phyloP scores from a whole-genome alignment of 23 tunicate species.

The Trididemnum nubilum region DNA sequence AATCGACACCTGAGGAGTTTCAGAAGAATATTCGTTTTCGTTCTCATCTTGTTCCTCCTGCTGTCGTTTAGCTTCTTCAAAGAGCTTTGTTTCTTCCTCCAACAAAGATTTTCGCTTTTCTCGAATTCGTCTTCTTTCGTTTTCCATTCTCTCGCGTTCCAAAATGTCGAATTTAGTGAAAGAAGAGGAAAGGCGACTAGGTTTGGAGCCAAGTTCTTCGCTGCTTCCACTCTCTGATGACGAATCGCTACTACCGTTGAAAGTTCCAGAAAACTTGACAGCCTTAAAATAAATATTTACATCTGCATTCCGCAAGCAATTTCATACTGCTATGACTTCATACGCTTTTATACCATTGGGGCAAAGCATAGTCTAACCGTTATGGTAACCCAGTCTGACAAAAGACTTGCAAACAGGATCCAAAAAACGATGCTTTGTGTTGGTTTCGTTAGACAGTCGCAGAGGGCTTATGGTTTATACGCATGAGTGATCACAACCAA shows the following conservation, averaged over 20 bases:
- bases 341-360: too few species aligned
- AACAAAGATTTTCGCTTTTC: constrained; percentile 65
- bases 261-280: background rate
- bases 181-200: constrained; percentile 56
- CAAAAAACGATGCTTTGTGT: too few species aligned
- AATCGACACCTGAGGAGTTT: too few species aligned
- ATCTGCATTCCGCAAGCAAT: background rate
- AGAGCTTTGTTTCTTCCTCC: constrained; percentile 65
- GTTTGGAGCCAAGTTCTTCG: constrained; percentile 34
- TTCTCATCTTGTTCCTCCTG: constrained; percentile 8
- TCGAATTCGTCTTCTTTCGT: constrained; percentile 49
- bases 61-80: constrained; percentile 52
- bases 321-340: too few species aligned
- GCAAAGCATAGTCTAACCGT: too few species aligned
- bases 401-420: too few species aligned
- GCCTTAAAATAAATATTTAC: background rate
- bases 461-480: too few species aligned
- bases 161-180: constrained; percentile 66
- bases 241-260: background rate
- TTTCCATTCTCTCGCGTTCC: constrained; percentile 68
- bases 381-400: too few species aligned
- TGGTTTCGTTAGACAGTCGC: too few species aligned
- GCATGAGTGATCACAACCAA: too few species aligned
- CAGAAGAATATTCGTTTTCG: too few species aligned
- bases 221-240: constrained; percentile 31